These are phyloP conservation scores for Myodes glareolus DNA, from an alignment of 2,113 vertebrate genomes.

Conservation along the genomic window DNA sequence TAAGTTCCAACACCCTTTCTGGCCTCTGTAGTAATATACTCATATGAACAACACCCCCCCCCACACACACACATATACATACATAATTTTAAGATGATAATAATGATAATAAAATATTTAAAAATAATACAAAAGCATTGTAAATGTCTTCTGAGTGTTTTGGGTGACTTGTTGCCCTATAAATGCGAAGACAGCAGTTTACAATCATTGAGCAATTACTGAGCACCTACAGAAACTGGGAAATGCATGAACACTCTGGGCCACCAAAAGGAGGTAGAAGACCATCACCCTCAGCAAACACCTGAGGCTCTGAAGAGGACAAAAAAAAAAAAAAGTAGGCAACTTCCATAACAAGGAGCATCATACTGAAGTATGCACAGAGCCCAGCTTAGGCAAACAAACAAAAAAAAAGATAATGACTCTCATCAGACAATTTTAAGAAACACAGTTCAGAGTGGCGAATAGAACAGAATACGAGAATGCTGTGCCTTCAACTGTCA, in stretches of 20 bases:
- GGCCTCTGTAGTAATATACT: background rate
- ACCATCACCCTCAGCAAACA: background rate
- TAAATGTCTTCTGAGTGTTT: background rate
- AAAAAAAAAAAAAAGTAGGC: background rate
- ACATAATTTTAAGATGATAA: background rate
- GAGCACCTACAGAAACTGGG: background rate
- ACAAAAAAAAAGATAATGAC: background rate
- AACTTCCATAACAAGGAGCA: fast-evolving
- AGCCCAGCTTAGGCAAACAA: background rate
- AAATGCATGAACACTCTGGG: background rate
- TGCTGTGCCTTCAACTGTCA: background rate
- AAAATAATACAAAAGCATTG: background rate
- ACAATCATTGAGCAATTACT: background rate
- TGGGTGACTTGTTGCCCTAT: background rate
- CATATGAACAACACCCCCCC: background rate
- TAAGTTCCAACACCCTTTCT: background rate
- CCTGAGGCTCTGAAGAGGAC: background rate
- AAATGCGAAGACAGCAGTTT: background rate
- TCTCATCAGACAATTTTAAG: background rate
- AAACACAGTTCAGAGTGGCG: background rate
- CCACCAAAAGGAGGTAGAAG: background rate
- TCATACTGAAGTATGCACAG: background rate
- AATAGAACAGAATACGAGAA: no score
- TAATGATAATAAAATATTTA: background rate
- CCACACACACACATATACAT: background rate